phyloP scores from a whole-genome alignment of 2,113 vertebrate genomes.

The Larimichthys crocea region DNA sequence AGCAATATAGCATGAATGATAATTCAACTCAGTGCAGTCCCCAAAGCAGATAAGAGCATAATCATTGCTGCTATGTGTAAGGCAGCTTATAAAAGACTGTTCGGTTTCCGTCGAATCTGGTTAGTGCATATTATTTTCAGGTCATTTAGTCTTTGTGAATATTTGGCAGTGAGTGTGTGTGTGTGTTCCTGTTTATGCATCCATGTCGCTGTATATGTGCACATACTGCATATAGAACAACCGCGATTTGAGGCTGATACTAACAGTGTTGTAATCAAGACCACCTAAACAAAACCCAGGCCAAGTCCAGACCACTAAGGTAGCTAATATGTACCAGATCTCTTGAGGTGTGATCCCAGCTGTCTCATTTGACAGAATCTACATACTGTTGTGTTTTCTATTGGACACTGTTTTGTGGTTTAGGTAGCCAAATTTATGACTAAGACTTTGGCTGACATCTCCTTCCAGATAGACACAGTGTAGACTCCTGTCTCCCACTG shows the following conservation, averaged over 20 bases:
- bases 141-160: slow-evolving; percentile 49
- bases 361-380: no score
- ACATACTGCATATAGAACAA: not conserved
- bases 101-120: slow-evolving; percentile 47
- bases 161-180: not conserved
- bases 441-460: no score
- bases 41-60: slow-evolving; percentile 76
- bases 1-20: slow-evolving; percentile 77
- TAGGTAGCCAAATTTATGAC: not conserved
- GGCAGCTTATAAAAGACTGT: slow-evolving; percentile 51
- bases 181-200: not conserved
- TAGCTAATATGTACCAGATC: no score
- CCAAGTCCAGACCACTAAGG: no score
- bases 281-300: no score
- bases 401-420: no score
- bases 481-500: no score
- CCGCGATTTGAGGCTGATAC: not conserved
- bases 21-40: slow-evolving; percentile 69
- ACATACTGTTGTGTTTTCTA: no score
- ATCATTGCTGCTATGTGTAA: slow-evolving; percentile 67
- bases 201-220: not conserved
- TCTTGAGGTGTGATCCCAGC: no score
- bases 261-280: not conserved
- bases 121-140: slow-evolving; percentile 54
- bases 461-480: no score